Percentiles rank a stretch among this genome's conserved stretches.
Evolutionary conservation across 2,888 invertebrate species (phyloP).

Genomic region (Esperia sulphurella): DNA sequence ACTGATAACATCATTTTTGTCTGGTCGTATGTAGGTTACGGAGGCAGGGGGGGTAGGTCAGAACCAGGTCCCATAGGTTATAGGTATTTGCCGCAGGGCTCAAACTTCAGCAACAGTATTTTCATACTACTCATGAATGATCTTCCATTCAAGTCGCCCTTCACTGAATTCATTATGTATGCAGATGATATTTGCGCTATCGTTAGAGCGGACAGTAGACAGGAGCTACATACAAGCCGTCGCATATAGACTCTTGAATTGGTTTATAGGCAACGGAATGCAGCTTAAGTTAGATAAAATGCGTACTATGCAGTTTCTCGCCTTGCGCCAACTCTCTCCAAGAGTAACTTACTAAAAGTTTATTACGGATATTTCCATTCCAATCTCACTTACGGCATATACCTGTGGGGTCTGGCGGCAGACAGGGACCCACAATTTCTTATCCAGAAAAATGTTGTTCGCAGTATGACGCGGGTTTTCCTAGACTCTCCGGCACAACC

Average conservation of each 20-base stretch:
- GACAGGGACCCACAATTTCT: constrained; percentile 4
- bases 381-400: no score
- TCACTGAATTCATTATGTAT: no score
- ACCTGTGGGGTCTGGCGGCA: no score
- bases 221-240: not conserved
- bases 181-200: no score
- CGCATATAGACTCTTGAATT: not conserved
- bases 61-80: not conserved
- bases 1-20: no score
- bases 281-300: not conserved
- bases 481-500: not conserved
- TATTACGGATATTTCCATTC: no score
- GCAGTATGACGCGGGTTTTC: not conserved
- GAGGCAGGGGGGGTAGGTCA: not conserved
- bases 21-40: not conserved
- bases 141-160: no score
- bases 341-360: no score
- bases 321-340: no score
- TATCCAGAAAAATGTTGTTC: constrained; percentile 2
- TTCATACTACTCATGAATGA: no score
- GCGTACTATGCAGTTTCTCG: constrained; percentile 5
- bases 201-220: no score
- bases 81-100: constrained; percentile 1
- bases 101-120: constrained; percentile 1
- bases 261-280: not conserved